phyloP scores from a whole-genome alignment of 2,888 invertebrate species.

The Anthoptus insignis region DNA sequence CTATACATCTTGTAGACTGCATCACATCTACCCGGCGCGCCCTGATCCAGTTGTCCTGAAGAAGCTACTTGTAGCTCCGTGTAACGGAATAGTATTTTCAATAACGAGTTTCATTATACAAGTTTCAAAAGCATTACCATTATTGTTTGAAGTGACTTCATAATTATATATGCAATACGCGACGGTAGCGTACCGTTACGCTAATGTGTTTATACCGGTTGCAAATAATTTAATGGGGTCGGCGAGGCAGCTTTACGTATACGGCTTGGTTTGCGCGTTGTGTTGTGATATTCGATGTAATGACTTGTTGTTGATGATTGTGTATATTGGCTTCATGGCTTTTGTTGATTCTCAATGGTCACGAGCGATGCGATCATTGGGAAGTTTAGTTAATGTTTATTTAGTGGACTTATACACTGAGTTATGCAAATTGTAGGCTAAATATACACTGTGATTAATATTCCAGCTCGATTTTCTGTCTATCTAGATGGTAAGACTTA shows the following conservation, averaged over 20 bases:
- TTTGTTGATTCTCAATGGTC: conserved; percentile 67
- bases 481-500: no score
- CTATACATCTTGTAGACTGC: no score
- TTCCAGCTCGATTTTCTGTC: background rate
- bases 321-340: conserved; percentile 59
- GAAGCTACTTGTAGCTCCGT: no score
- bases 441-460: background rate
- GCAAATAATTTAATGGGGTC: conserved; percentile 8
- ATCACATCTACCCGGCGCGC: no score
- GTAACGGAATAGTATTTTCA: no score
- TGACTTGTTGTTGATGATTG: conserved; percentile 44
- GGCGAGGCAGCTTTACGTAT: conserved; percentile 55
- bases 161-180: no score
- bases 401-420: background rate
- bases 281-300: conserved; percentile 78
- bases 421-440: background rate
- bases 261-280: conserved; percentile 75
- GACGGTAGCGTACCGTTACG: background rate
- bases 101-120: no score
- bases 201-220: conserved; percentile 37
- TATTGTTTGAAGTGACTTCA: background rate
- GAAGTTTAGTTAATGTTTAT: conserved; percentile 4
- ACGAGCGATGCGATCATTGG: background rate
- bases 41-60: no score
- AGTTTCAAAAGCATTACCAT: no score